phyloP scores from a whole-genome alignment of 2,888 invertebrate genomes.

The Thalpophila matura region DNA sequence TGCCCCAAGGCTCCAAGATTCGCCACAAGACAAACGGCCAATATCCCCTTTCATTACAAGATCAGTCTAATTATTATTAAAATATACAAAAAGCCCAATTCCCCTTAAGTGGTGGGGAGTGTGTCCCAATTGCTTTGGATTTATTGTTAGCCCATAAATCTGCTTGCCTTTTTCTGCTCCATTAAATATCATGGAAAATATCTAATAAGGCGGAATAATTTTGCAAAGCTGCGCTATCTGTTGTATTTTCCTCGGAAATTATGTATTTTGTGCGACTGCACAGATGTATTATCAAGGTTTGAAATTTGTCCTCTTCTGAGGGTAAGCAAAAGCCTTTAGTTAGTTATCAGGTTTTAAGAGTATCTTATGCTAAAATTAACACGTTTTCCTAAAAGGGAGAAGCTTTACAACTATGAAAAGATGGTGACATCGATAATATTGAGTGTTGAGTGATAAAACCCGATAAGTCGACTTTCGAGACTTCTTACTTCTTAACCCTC shows the following conservation, averaged over 20 bases:
- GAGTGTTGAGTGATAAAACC: too few relatives aligned
- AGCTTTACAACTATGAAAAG: too few relatives aligned
- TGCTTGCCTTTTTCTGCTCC: slow-evolving; percentile 69
- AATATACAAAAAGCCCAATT: slow-evolving; percentile 68
- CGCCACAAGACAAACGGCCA: slow-evolving; percentile 30
- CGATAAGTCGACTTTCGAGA: too few relatives aligned
- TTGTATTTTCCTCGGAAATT: slow-evolving; percentile 46
- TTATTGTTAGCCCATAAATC: slow-evolving; percentile 79
- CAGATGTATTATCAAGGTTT: too few relatives aligned
- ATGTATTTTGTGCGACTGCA: neutral
- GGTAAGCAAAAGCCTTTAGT: too few relatives aligned
- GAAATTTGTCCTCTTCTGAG: too few relatives aligned
- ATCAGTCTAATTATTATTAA: slow-evolving; percentile 62
- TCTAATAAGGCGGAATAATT: slow-evolving; percentile 78
- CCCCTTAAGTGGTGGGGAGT: slow-evolving; percentile 68
- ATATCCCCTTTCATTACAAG: slow-evolving; percentile 39
- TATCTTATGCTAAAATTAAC: too few relatives aligned
- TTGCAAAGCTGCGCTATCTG: slow-evolving; percentile 38
- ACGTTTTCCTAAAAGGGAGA: too few relatives aligned
- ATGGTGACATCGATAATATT: too few relatives aligned
- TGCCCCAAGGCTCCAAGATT: neutral
- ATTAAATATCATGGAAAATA: slow-evolving; percentile 81
- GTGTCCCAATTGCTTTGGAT: slow-evolving; percentile 71
- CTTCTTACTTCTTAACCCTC: too few relatives aligned
- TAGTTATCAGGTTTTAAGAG: too few relatives aligned